Evolutionary conservation across 2,888 invertebrate genomes (phyloP), one percentile per base, ranked within the genome.

Genomic region (Orchestes rusci): DNA sequence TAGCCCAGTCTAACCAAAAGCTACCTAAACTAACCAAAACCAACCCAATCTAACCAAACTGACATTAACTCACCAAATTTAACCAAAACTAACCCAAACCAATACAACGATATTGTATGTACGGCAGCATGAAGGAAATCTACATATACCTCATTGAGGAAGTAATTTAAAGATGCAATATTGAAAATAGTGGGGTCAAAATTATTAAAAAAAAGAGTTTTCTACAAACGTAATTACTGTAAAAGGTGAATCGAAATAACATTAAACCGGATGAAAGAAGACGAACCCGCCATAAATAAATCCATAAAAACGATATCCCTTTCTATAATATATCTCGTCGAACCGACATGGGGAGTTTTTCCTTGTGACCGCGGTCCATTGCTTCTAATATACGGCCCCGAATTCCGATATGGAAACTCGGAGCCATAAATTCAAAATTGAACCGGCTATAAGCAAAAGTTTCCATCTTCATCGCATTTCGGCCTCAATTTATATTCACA

Each of bases 341-440:
- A 41, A 47, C 31, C n/a, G n/a, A n/a, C 7, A 23, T 7, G 5
- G 48, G 43, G 38, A 48, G 51, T 42, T 50, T 48, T 48, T 51
- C 45, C 51, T 53, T 54, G 57, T 59, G 59, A 59, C 60, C 60
- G 60, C 58, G 59, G 60, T 59, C 58, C 58, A 59, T 59, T 55
- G 56, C 56, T 52, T 58, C 56, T 58, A 57, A 60, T 58, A 58
- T 60, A 58, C 56, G 58, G 56, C 56, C 56, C 40, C 57, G 50
- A 53, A 47, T 53, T 55, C 55, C 59, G 56, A 61, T 59, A 60
- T 57, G 58, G 60, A 59, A 56, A 59, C 57, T 58, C 53, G 49
- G 45, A 53, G 59, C 58, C 52, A 61, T 62, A 62, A 61, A 61
- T 62, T 61, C 57, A 58, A 60, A 61, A 62, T 61, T 60, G 61